Conservation (phyloP, 2,888 invertebrate genomes). For the Mamestra brassicae region DNA sequence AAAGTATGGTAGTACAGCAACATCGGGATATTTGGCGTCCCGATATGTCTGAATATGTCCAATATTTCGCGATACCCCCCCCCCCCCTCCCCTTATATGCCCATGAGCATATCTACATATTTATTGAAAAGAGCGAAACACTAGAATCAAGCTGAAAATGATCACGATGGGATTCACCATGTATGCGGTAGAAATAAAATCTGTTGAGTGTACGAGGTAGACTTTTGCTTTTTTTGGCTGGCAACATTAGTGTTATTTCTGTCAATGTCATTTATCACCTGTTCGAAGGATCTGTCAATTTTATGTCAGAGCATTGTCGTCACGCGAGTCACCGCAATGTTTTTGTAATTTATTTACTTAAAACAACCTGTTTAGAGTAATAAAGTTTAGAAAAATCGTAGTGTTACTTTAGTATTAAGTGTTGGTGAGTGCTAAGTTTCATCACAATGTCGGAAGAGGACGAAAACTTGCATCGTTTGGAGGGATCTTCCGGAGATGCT, state of each 20-base stretch:
- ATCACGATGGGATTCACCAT: not conserved
- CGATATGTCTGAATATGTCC: too few species aligned
- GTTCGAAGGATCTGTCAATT: slow-evolving; percentile 28
- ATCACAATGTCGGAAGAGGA: slow-evolving; percentile 85
- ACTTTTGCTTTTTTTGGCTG: not conserved
- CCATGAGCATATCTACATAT: too few species aligned
- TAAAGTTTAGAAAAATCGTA: slow-evolving; percentile 18
- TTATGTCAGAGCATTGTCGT: slow-evolving; percentile 49
- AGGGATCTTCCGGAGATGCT: slow-evolving; percentile 92
- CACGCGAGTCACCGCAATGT: slow-evolving; percentile 48
- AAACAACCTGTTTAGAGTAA: slow-evolving; percentile 26
- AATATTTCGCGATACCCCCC: too few species aligned
- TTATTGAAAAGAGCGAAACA: too few species aligned
- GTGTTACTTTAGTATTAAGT: slow-evolving; percentile 44
- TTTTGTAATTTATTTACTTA: slow-evolving; percentile 59
- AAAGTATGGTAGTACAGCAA: too few species aligned
- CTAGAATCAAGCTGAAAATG: not conserved
- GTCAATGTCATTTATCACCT: slow-evolving; percentile 28
- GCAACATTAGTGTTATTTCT: slow-evolving; percentile 3
- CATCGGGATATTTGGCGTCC: too few species aligned
- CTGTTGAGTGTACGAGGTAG: too few species aligned
- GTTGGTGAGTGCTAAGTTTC: slow-evolving; percentile 17
- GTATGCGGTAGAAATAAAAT: too few species aligned
- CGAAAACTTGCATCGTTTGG: slow-evolving; percentile 93
- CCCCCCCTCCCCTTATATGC: too few species aligned